phyloP scores from a whole-genome alignment of 64 coral and sea anemone genomes.

The Orbicella faveolata region DNA sequence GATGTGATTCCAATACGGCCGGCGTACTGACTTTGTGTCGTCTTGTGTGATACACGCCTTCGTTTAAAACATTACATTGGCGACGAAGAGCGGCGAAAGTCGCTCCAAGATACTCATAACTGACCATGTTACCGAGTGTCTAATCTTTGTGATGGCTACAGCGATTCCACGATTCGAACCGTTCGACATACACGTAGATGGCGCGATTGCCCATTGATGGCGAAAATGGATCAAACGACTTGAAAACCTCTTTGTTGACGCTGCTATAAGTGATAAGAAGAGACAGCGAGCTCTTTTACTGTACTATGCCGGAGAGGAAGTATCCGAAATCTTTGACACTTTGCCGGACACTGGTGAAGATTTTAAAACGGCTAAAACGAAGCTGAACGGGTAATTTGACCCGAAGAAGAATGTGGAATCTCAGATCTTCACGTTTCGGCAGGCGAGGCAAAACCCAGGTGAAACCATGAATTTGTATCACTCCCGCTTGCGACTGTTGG shows the following conservation, averaged over 20 bases:
- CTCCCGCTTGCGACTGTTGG: constrained; percentile 46
- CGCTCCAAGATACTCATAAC: no score
- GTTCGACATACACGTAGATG: constrained; percentile 40
- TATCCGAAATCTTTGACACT: constrained; percentile 22
- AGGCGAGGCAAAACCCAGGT: constrained; percentile 48
- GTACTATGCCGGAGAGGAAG: no score
- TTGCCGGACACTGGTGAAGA: constrained; percentile 55
- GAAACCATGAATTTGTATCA: constrained; percentile 47
- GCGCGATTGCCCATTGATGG: constrained; percentile 37
- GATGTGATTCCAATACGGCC: neutral
- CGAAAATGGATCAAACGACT: constrained; percentile 45
- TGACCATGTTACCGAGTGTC: no score
- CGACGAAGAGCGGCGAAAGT: no score
- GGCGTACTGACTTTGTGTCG: neutral
- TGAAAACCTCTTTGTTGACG: neutral
- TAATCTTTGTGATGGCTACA: neutral
- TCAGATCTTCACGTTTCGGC: constrained; percentile 49
- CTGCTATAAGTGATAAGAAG: constrained; percentile 42
- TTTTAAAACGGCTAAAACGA: constrained; percentile 36
- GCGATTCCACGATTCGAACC: constrained; percentile 30
- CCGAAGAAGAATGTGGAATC: constrained; percentile 40
- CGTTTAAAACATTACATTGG: neutral
- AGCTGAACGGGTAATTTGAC: constrained; percentile 39
- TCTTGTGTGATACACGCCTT: neutral
- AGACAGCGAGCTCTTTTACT: constrained; percentile 44